A percentile compares a stretch with the other conserved stretches of the same genome.
Evolutionary conservation across 2,888 invertebrate species (phyloP).

Genomic region (Caenorhabditis virilis): DNA sequence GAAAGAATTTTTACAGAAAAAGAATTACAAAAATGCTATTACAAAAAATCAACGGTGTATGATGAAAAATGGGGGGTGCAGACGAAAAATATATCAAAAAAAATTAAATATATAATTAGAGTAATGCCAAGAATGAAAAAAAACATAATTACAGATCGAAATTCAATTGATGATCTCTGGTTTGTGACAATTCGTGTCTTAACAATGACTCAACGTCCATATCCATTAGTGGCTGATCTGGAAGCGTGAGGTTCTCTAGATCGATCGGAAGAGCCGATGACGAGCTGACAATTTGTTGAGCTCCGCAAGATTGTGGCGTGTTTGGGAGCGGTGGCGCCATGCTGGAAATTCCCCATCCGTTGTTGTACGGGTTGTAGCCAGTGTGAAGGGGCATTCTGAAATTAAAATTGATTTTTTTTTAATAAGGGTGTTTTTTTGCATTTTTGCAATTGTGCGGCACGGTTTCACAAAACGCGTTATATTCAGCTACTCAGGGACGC

Average conservation of each 20-base stretch:
- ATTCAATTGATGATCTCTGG: conserved; percentile 49
- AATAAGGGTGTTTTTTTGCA: background rate
- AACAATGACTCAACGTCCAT: conserved; percentile 63
- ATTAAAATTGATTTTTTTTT: background rate
- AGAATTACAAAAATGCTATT: background rate
- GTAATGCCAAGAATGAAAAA: background rate
- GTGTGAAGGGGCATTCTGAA: conserved; percentile 33
- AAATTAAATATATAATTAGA: conserved; percentile 2
- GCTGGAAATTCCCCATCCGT: conserved; percentile 12
- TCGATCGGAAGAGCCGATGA: conserved; percentile 58
- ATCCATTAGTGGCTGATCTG: conserved; percentile 55
- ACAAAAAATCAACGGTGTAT: no score
- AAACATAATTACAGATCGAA: conserved; percentile 46
- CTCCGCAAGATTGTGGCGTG: conserved; percentile 43
- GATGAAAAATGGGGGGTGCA: conserved; percentile 1
- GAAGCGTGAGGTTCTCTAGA: conserved; percentile 62
- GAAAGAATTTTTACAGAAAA: background rate
- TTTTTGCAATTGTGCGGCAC: no score
- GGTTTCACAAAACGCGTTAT: no score
- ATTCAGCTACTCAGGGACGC: no score
- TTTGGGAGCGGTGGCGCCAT: conserved; percentile 4
- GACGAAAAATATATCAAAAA: conserved; percentile 1
- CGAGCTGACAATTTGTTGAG: conserved; percentile 32
- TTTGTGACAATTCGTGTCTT: conserved; percentile 57
- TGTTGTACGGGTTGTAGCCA: conserved; percentile 9